Evolutionary conservation across 2,113 vertebrate genomes (phyloP), one percentile per base, ranked within the genome.

Genomic region (Laterallus jamaicensis): DNA sequence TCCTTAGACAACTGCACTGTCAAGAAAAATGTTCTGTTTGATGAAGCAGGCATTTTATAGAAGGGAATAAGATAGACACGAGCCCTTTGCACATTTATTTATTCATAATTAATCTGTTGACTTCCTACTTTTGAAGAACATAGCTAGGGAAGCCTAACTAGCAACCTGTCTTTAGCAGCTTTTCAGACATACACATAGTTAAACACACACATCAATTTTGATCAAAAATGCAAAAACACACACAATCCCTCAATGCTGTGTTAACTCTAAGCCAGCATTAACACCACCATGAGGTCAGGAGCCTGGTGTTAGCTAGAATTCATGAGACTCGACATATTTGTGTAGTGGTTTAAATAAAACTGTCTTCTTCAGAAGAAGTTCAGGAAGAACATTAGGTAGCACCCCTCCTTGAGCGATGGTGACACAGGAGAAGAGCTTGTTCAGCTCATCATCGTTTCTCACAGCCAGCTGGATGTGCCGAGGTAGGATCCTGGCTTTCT

Each of bases 401-500:
- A 98, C 98, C 0, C 98, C 98, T 4, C 98, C 98, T 5, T 98
- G 97, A 25, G 97, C 93, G 16, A 99, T 97, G 1, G 96, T 98
- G 85, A 99, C 98, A 1, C 63, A 81, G 6, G 95, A 91, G 59
- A 99, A 96, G 37, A 98, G 88, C 3, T 92, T 90, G 92, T 97
- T 97, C 58, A 98, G 97, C 39, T 99, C 98, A 1, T 98, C 98
- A 6, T 99, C 98, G 2, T 97, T 98, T 67, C 96, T 97, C 63
- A 98, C 97, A 0, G 98, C 98, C 95, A 99, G 77, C 89, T 98
- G 97, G 83, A 98, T 97, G 88, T 99, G 98, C 8, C 98, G 96
- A 25, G 98, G 98, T 39, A 94, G 11, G 5, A 98, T 98, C 50
- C 98, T 96, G 0, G 5, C 32, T 90, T 97, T 98, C 83, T 98